Evolutionary conservation across 2,888 invertebrate genomes (phyloP), one percentile per base, ranked within the genome.

Genomic region (Rosalia funebris): DNA sequence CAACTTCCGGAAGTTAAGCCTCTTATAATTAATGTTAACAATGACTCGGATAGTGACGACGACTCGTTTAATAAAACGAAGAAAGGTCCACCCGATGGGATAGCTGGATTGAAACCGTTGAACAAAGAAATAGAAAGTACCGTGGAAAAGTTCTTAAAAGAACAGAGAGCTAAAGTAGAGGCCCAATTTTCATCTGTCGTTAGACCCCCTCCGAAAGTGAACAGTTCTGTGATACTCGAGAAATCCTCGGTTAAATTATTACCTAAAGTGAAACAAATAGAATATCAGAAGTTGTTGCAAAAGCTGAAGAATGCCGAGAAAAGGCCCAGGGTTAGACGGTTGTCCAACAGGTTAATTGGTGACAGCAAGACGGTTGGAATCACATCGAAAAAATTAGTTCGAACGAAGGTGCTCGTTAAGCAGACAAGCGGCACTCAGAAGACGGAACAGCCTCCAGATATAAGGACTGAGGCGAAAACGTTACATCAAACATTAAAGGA

Each of bases 151-250:
- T 81, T 82, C 61, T 68, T 82, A 11, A 79, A 76, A 61, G 76
- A 78, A 56, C 78, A 80, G 67, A 68, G 81, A 52, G 81, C 79
- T 11, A 73, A 78, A 63, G 79, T 78, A 4, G 81, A 82, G 62
- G 74, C 76, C 9, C 71, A 75, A 50, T 58, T 57, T 16, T 41
- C 19, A 19, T 17, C 46, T 9, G 32, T 46, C 10, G 12, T 9
- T 45, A 36, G 54, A 47, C 19, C 17, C n/a, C 12, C 32, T 3
- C n/a, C 19, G 42, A 56, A 54, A 17, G 37, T 14, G 10, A 36
- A 32, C 5, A 16, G 48, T 2, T 55, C 65, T 44, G 41, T 44
- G 31, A 57, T 60, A 50, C 55, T 65, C 25, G 62, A 69, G 61
- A 80, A 80, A 57, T 80, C 80, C 0, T 74, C 76, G 9, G 72